phyloP scores from a whole-genome alignment of 2,888 invertebrate species.

The Kryphioiulus occultus region DNA sequence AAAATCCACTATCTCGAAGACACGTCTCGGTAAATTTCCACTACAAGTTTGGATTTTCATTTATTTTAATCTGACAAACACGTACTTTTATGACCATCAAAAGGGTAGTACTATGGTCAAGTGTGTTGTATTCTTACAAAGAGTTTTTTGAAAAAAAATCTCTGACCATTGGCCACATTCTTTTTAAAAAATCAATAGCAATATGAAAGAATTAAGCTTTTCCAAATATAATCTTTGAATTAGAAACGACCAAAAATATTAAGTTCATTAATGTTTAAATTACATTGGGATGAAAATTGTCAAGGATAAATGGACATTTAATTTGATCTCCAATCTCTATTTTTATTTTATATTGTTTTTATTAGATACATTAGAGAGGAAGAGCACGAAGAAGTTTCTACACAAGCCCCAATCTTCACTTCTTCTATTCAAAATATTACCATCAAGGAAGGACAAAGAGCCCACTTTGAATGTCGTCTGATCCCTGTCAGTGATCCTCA shows the following conservation, averaged over 20 bases:
- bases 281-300: background rate
- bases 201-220: background rate
- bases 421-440: conserved; percentile 90
- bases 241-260: background rate
- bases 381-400: conserved; percentile 80
- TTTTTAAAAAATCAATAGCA: background rate
- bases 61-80: no score
- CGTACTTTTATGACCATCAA: background rate
- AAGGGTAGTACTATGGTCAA: background rate
- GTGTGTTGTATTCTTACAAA: no score
- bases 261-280: background rate
- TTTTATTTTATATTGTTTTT: background rate
- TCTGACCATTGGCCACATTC: background rate
- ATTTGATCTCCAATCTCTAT: background rate
- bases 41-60: background rate
- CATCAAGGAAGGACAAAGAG: conserved; percentile 92
- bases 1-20: conserved; percentile 91
- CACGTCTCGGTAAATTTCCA: conserved; percentile 53
- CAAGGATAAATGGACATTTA: background rate
- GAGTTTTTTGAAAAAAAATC: background rate
- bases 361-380: conserved; percentile 73
- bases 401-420: conserved; percentile 92
- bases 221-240: background rate
- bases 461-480: conserved; percentile 91
- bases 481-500: conserved; percentile 93